These are phyloP conservation scores for Drosophila sordidapex DNA, from an alignment of 2,888 invertebrate species.

Conservation along the genomic window DNA sequence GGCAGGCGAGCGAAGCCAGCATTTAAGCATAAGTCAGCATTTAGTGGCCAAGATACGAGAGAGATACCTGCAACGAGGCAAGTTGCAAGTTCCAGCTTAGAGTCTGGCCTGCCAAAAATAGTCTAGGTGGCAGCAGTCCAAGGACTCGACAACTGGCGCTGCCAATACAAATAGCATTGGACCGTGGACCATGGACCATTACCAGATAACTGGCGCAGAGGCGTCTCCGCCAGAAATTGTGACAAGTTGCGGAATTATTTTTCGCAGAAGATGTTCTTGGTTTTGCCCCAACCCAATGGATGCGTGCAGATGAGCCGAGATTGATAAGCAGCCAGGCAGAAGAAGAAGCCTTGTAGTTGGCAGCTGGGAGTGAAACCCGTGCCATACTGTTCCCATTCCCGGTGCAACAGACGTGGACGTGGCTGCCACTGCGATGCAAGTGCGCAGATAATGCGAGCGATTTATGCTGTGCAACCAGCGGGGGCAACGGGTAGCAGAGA, in stretches of 20 bases:
- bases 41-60: constrained; percentile 28
- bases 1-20: constrained; percentile 30
- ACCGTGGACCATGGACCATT: constrained; percentile 40
- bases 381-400: constrained; percentile 36
- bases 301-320: constrained; percentile 79
- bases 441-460: constrained; percentile 71
- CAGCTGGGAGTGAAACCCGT: background rate
- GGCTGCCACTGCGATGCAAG: constrained; percentile 62
- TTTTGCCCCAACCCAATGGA: constrained; percentile 34
- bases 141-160: constrained; percentile 54
- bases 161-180: constrained; percentile 18
- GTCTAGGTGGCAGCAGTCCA: constrained; percentile 57
- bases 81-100: constrained; percentile 8
- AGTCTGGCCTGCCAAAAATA: constrained; percentile 57
- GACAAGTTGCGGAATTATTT: constrained; percentile 79
- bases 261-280: constrained; percentile 79
- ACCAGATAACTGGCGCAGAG: constrained; percentile 63
- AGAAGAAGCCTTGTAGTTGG: background rate
- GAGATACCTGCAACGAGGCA: constrained; percentile 24
- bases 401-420: background rate
- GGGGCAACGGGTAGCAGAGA: background rate
- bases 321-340: constrained; percentile 69
- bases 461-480: constrained; percentile 71
- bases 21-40: constrained; percentile 38
- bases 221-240: constrained; percentile 77